Percentiles rank a stretch among this genome's conserved stretches.
Conservation (phyloP, 2,113 vertebrate genomes). For the Nymphicus hollandicus region DNA sequence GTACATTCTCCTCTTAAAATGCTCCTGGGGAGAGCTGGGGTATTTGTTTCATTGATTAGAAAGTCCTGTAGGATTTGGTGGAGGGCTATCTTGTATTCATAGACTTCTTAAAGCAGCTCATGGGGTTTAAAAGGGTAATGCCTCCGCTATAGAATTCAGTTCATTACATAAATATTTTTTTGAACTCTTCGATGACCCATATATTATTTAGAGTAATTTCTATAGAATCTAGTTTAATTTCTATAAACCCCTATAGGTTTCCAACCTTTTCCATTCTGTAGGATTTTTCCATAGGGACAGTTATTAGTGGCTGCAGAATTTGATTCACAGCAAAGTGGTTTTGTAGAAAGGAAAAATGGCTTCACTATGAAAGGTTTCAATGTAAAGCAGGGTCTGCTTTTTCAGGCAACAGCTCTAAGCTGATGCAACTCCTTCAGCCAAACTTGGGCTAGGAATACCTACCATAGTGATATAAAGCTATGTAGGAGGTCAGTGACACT, state of each 20-base stretch:
- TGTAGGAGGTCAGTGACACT: not conserved
- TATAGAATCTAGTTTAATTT: constrained; percentile 22
- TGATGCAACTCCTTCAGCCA: not conserved
- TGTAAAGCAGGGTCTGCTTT: not conserved
- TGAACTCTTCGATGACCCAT: not conserved
- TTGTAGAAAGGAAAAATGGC: constrained; percentile 20
- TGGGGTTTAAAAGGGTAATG: not conserved
- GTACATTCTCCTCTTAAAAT: not conserved
- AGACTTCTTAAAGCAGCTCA: not conserved
- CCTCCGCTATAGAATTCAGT: not conserved
- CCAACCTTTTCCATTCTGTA: not conserved
- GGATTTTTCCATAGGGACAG: constrained; percentile 18
- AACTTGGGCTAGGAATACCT: not conserved
- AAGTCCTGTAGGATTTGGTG: not conserved
- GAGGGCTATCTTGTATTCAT: not conserved
- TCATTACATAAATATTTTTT: constrained; percentile 18
- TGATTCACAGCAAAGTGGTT: constrained; percentile 29
- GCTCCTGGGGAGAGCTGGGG: not conserved
- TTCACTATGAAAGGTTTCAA: not conserved
- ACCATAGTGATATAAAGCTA: not conserved
- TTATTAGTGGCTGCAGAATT: constrained; percentile 13
- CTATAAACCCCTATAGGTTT: constrained; percentile 11
- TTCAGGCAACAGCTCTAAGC: not conserved
- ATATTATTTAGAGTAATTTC: constrained; percentile 26
- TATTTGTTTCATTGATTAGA: not conserved